Evolutionary conservation across 2,113 vertebrate species (phyloP).

Genomic region (Oncorhynchus gorbuscha): DNA sequence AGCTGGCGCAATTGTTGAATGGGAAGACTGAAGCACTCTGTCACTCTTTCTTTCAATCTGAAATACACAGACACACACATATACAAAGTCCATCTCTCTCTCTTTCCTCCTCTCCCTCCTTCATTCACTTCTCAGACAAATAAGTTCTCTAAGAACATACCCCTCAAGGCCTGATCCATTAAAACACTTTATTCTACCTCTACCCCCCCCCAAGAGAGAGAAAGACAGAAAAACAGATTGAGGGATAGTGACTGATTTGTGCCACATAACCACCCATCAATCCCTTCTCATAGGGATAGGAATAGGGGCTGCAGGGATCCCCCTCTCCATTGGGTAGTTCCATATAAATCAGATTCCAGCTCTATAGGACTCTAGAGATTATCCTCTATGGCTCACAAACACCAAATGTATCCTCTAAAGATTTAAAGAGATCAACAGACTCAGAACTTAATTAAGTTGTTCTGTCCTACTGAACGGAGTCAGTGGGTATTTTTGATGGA

Average conservation of each 20-base stretch:
- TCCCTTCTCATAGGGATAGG: not conserved
- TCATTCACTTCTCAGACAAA: conserved; percentile 3
- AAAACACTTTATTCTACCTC: conserved; percentile 45
- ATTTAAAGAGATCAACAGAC: too few species aligned
- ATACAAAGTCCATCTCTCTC: not conserved
- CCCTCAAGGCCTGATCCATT: conserved; percentile 22
- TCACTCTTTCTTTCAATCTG: not conserved
- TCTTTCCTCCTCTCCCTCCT: not conserved
- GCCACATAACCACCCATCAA: conserved; percentile 8
- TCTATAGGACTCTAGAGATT: too few species aligned
- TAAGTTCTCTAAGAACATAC: too few species aligned
- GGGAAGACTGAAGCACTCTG: not conserved
- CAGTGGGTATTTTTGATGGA: too few species aligned
- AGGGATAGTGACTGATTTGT: not conserved
- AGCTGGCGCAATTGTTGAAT: not conserved
- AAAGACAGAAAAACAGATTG: not conserved
- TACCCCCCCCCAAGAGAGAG: not conserved
- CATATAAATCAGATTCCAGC: too few species aligned
- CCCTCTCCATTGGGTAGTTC: too few species aligned
- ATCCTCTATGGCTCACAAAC: too few species aligned
- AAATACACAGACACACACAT: conserved; percentile 8
- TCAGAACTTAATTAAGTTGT: too few species aligned
- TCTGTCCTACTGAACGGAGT: too few species aligned
- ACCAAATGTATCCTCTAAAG: too few species aligned
- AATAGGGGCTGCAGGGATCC: too few species aligned